phyloP scores from a whole-genome alignment of 2,113 vertebrate species.

The Dicaeum eximium region DNA sequence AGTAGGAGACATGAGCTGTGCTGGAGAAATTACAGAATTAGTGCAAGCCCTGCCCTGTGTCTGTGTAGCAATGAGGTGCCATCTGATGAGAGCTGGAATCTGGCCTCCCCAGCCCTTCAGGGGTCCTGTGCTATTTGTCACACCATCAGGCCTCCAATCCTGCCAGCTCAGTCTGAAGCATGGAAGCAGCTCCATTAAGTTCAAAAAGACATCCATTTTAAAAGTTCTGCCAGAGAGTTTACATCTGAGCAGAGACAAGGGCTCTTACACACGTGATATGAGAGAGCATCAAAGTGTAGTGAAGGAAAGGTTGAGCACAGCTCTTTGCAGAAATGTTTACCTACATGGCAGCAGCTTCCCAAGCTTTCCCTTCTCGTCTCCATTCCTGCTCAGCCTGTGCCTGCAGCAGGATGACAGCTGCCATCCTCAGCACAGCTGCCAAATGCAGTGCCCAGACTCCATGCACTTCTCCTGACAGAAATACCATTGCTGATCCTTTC shows the following conservation, averaged over 20 bases:
- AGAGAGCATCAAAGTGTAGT: not conserved
- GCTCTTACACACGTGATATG: not conserved
- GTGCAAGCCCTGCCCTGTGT: not conserved
- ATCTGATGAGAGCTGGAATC: slow-evolving; percentile 10
- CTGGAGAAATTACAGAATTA: slow-evolving; percentile 3
- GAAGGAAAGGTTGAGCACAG: not conserved
- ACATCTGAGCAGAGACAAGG: not conserved
- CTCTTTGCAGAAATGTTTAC: not conserved
- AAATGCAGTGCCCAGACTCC: not conserved
- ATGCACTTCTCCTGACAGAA: not conserved
- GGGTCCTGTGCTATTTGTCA: not conserved
- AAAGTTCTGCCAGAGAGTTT: not conserved
- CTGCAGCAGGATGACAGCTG: not conserved
- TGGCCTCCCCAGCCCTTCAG: not conserved
- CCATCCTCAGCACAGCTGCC: not conserved
- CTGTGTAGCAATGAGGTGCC: not conserved
- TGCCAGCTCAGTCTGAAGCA: not conserved
- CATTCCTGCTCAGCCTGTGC: not conserved
- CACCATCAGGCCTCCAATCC: not conserved
- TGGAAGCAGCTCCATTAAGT: not conserved
- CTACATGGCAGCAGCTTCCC: not conserved
- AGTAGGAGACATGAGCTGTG: not conserved
- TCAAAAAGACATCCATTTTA: not conserved
- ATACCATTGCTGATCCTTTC: not conserved
- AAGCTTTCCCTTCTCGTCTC: not conserved